Percentiles rank a stretch among this genome's conserved stretches.
These are phyloP conservation scores for Ceyx margarethae DNA, from an alignment of 2,113 vertebrate genomes.

Conservation along the genomic window DNA sequence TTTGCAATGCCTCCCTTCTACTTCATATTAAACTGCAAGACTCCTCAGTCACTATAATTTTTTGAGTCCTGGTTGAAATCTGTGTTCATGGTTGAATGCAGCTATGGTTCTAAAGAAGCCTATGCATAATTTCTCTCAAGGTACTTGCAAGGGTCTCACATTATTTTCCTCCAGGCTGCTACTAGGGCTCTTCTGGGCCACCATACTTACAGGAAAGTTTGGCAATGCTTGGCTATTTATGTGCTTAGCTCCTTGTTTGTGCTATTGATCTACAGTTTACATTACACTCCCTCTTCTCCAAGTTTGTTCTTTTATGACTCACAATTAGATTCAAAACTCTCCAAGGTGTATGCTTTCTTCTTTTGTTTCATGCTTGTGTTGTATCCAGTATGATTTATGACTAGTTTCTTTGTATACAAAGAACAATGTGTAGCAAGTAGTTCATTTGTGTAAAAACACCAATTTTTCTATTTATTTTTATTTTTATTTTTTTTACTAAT, in stretches of 20 bases:
- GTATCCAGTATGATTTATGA: background rate
- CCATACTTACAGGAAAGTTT: background rate
- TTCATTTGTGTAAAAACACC: background rate
- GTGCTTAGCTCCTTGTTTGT: background rate
- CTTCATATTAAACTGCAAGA: background rate
- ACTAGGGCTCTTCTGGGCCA: background rate
- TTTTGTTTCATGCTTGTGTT: background rate
- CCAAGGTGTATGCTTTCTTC: background rate
- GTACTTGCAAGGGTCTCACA: background rate
- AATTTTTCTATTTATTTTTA: background rate
- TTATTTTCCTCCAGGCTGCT: background rate
- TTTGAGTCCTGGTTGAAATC: background rate
- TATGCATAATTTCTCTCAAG: background rate
- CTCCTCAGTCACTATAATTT: background rate
- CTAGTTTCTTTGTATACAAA: background rate
- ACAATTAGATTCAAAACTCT: background rate
- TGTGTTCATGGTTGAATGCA: background rate
- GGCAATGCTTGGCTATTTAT: background rate
- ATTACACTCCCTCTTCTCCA: background rate
- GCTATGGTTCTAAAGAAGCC: background rate
- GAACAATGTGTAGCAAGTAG: background rate
- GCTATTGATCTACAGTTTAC: background rate
- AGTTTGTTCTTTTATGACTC: background rate
- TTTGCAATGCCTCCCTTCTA: background rate
- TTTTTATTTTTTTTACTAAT: background rate